phyloP scores from a whole-genome alignment of 2,113 vertebrate species.

The Bujurquina vittata region DNA sequence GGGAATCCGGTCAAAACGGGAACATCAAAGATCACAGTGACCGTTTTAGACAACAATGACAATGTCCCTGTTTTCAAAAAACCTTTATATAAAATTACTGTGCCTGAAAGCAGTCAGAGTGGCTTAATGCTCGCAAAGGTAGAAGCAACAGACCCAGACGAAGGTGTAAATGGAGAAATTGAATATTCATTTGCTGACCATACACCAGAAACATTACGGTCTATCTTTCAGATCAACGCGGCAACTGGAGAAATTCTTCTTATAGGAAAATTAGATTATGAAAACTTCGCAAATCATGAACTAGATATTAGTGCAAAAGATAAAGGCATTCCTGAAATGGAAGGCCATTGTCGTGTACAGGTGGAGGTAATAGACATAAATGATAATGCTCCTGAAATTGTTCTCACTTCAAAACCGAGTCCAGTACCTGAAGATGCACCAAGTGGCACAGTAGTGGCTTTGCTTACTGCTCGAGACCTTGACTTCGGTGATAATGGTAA shows the following conservation, averaged over 20 bases:
- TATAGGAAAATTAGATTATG: slow-evolving; percentile 80
- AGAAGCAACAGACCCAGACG: slow-evolving; percentile 79
- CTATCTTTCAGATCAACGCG: slow-evolving; percentile 78
- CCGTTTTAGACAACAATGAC: slow-evolving; percentile 87
- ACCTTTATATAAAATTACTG: slow-evolving; percentile 81
- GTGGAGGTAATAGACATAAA: slow-evolving; percentile 84
- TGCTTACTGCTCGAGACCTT: slow-evolving; percentile 70
- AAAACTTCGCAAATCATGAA: slow-evolving; percentile 78
- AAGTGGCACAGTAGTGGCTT: slow-evolving; percentile 73
- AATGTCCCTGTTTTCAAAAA: slow-evolving; percentile 86
- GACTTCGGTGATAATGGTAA: slow-evolving; percentile 74
- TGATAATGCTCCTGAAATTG: slow-evolving; percentile 83
- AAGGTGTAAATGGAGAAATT: slow-evolving; percentile 74
- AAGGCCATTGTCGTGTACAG: slow-evolving; percentile 81
- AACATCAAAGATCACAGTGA: slow-evolving; percentile 81
- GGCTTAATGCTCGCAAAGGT: slow-evolving; percentile 52
- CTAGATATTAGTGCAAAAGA: slow-evolving; percentile 85
- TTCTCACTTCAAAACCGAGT: slow-evolving; percentile 77
- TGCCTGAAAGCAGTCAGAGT: slow-evolving; percentile 81
- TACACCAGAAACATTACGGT: slow-evolving; percentile 45
- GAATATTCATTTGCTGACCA: slow-evolving; percentile 64
- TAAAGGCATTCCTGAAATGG: slow-evolving; percentile 82
- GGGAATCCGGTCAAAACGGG: slow-evolving; percentile 84
- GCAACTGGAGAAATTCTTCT: slow-evolving; percentile 82
- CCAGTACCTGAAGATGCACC: slow-evolving; percentile 70